Percentiles rank a stretch among this genome's conserved stretches.
Conservation (phyloP, 2,888 invertebrate species). For the Scelioninae gen. 2 region DNA sequence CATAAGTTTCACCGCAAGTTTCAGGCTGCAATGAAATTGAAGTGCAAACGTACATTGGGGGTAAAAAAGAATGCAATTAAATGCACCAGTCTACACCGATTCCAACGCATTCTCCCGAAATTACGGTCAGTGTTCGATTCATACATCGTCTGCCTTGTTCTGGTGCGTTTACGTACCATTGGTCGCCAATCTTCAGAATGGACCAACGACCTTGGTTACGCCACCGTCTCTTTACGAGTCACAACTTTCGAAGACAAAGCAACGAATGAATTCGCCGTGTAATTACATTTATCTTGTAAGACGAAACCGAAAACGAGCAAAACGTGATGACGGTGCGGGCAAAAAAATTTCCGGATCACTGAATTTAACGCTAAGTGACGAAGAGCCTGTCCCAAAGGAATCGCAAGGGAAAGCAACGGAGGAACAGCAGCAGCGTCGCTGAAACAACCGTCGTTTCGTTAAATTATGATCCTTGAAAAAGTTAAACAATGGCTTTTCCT, state of each 20-base stretch:
- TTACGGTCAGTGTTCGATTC: constrained; percentile 63
- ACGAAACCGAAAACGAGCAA: constrained; percentile 28
- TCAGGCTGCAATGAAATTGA: constrained; percentile 15
- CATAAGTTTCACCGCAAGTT: no score
- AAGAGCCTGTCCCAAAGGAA: constrained; percentile 25
- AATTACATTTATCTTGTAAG: constrained; percentile 65
- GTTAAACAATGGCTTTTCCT: constrained; percentile 26
- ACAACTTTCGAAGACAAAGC: constrained; percentile 49
- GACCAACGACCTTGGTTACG: constrained; percentile 62
- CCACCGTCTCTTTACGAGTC: constrained; percentile 47
- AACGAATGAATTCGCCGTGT: constrained; percentile 62
- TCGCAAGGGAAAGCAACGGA: constrained; percentile 4
- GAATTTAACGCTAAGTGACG: constrained; percentile 27
- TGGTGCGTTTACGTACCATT: constrained; percentile 70
- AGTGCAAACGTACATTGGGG: constrained; percentile 9
- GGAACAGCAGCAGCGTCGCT: constrained; percentile 13
- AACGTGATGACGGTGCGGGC: constrained; percentile 26
- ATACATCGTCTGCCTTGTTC: constrained; percentile 61
- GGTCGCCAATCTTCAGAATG: constrained; percentile 70
- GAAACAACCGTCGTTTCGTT: constrained; percentile 17
- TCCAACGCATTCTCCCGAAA: constrained; percentile 52
- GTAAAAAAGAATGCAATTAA: no score
- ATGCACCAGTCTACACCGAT: constrained; percentile 45
- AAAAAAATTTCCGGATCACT: constrained; percentile 29
- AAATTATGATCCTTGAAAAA: constrained; percentile 34